A percentile compares a stretch with the other conserved stretches of the same genome.
Evolutionary conservation across 2,113 vertebrate species (phyloP).

Genomic region (Cyprinus carpio): DNA sequence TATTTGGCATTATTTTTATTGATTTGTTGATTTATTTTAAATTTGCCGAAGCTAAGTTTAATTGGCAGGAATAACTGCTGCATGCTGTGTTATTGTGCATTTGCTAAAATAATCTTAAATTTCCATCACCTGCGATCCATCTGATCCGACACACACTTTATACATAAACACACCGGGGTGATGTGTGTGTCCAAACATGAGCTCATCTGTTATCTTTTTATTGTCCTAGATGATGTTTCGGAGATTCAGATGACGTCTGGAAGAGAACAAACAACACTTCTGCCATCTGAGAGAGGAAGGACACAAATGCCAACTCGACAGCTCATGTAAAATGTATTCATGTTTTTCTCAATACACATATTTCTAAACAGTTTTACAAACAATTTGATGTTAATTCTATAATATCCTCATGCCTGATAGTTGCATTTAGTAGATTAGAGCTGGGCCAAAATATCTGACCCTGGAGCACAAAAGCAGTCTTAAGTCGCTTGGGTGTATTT

Average conservation of each 20-base stretch:
- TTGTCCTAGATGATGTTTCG: constrained; percentile 54
- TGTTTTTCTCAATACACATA: background rate
- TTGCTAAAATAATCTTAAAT: too few relatives aligned
- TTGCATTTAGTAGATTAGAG: background rate
- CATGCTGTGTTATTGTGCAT: too few relatives aligned
- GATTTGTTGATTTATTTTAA: too few relatives aligned
- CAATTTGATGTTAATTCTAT: background rate
- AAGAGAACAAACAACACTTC: constrained; percentile 35
- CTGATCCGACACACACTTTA: too few relatives aligned
- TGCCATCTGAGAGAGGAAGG: background rate
- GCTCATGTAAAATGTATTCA: too few relatives aligned
- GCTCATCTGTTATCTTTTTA: constrained; percentile 40
- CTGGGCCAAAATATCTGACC: background rate
- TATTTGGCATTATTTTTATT: too few relatives aligned
- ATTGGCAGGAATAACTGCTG: too few relatives aligned
- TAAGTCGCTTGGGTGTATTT: too few relatives aligned
- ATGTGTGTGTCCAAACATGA: constrained; percentile 55
- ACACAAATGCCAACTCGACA: background rate
- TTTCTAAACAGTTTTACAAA: background rate
- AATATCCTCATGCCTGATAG: background rate
- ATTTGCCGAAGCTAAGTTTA: too few relatives aligned
- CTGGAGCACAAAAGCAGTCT: too few relatives aligned
- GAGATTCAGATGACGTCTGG: constrained; percentile 27
- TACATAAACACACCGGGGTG: background rate
- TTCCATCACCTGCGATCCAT: too few relatives aligned